phyloP scores from a whole-genome alignment of 2,113 vertebrate species.

The Tylochromis polylepis region DNA sequence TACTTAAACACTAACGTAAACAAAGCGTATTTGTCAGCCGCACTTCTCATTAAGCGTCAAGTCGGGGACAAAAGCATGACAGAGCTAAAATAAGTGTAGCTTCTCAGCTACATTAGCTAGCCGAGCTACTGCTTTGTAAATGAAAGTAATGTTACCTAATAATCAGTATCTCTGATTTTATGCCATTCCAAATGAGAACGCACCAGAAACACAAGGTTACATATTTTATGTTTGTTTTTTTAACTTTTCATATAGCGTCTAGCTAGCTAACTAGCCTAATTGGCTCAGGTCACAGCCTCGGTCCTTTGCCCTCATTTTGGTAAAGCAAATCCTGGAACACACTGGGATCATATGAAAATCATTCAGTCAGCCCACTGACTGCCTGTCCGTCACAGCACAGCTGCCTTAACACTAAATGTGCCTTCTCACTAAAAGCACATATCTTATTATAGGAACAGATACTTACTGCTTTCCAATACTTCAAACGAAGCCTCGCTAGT shows the following conservation, averaged over 20 bases:
- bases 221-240: not conserved
- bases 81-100: conserved; percentile 34
- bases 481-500: conserved; percentile 9
- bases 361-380: not conserved
- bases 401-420: not conserved
- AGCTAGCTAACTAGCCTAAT: conserved; percentile 36
- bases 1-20: not conserved
- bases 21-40: not conserved
- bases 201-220: not conserved
- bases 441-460: not conserved
- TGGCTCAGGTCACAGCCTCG: conserved; percentile 15
- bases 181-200: not conserved
- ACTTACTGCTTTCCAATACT: conserved; percentile 47
- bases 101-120: conserved; percentile 46
- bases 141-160: not conserved
- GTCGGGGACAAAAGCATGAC: conserved; percentile 24
- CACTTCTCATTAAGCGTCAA: not conserved
- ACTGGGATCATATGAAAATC: not conserved
- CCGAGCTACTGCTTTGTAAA: conserved; percentile 6
- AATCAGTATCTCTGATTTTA: not conserved
- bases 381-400: not conserved
- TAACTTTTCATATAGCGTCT: not conserved
- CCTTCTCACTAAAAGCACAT: not conserved
- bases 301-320: conserved; percentile 28
- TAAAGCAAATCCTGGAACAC: not conserved